Evolutionary conservation across 2,797 vertebrate species (phyloP), one percentile per base, ranked within the genome.

Genomic region (Orientallactaga sibirica): DNA sequence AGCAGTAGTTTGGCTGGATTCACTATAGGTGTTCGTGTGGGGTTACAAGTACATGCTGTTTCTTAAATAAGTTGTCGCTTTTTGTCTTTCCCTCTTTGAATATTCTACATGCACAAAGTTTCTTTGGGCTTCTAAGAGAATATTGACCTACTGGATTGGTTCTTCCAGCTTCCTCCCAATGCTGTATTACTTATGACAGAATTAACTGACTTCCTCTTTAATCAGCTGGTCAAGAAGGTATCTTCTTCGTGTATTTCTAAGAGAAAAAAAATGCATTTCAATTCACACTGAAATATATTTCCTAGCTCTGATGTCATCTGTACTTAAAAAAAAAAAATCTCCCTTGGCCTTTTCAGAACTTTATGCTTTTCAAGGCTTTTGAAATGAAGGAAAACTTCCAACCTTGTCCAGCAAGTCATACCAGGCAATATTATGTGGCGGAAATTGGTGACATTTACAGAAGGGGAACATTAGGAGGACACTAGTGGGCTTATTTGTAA

Each of bases 381-480:
- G 96, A 96, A 97, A 81, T 67, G 48, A 96, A 98, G 97, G 64
- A 90, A 93, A 96, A 97, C 97, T 96, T 93, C 97, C 95, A 81
- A 78, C 97, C 93, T 88, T 97, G 89, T 97, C 97, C 92, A 91
- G 90, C 95, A 67, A 97, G 94, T 94, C 90, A 92, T 75, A 95
- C 52, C 5, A 0, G 68, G 77, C 43, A 94, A 95, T 90, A 96
- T 95, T 97, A 95, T 85, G 29, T 86, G 93, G 81, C n/a, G 76
- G 90, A 94, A 97, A 96, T 15, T 62, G 86, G 95, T 98, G 86
- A 92, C 94, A 98, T 97, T 95, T 96, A 96, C 85, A 96, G 96
- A 96, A 96, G 93, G 96, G 95, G 89, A 97, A 94, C 97, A 97
- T 98, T 97, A 97, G 97, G 94, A 96, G 94, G 91, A 94, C 75